Evolutionary conservation across 2,797 vertebrate species (phyloP).

Genomic region (Pseudomugil gertrudae): DNA sequence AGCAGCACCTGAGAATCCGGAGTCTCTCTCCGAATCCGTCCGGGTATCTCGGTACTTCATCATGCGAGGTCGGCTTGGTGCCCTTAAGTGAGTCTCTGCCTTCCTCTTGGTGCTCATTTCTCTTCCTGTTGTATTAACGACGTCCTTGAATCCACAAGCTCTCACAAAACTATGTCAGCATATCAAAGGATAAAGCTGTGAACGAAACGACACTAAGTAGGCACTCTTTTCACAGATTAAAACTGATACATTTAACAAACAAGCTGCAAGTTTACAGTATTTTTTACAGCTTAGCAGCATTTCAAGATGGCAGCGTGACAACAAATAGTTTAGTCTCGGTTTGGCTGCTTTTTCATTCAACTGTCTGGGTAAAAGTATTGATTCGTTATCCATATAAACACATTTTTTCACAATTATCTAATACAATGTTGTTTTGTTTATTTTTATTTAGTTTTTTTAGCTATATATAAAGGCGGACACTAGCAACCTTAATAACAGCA

Average conservation of each 20-base stretch:
- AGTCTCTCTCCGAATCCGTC: slow-evolving; percentile 89
- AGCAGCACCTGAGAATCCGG: slow-evolving; percentile 89
- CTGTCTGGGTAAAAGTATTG: neutral
- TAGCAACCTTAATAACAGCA: neutral
- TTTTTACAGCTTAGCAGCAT: neutral
- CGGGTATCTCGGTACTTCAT: slow-evolving; percentile 59
- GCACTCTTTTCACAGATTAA: neutral
- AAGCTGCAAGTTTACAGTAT: neutral
- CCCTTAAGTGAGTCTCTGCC: slow-evolving; percentile 58
- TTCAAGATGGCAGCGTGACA: neutral
- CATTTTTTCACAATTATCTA: neutral
- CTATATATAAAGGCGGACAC: neutral
- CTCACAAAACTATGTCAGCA: slow-evolving; percentile 41
- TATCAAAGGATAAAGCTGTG: slow-evolving; percentile 22
- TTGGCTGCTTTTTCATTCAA: neutral
- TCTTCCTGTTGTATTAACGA: slow-evolving; percentile 25
- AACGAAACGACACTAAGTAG: slow-evolving; percentile 17
- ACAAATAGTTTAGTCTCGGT: neutral
- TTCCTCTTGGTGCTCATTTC: slow-evolving; percentile 77
- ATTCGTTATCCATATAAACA: neutral
- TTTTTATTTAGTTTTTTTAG: neutral
- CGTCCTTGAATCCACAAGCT: slow-evolving; percentile 6
- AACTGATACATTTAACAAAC: neutral
- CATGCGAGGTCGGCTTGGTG: slow-evolving; percentile 45
- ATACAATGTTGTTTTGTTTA: neutral